phyloP scores from a whole-genome alignment of 2,888 invertebrate species.

The Macrophya alboannulata region DNA sequence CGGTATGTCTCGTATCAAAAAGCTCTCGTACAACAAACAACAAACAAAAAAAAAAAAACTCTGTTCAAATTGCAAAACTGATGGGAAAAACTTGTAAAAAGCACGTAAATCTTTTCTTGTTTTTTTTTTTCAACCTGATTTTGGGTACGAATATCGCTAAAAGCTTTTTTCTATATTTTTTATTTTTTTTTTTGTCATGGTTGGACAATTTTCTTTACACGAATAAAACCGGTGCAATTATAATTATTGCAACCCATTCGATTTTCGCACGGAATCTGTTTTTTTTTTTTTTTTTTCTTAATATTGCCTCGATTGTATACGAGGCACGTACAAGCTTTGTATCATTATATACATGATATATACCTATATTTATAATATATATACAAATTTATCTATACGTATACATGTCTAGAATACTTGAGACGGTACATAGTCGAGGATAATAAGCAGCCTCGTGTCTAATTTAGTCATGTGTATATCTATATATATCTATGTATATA shows the following conservation, averaged over 20 bases:
- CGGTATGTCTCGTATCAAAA: background rate
- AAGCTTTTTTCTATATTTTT: no score
- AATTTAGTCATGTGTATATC: background rate
- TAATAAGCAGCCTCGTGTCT: conserved; percentile 33
- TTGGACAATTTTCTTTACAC: no score
- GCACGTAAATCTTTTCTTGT: background rate
- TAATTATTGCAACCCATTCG: conserved; percentile 11
- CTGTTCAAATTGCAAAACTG: no score
- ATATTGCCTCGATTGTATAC: conserved; percentile 22
- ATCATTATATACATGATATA: background rate
- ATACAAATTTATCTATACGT: background rate
- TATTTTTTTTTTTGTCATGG: no score
- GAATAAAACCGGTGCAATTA: background rate
- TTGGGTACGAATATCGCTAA: no score
- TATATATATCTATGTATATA: background rate
- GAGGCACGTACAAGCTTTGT: conserved; percentile 20
- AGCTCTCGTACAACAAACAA: no score
- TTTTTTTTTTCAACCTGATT: background rate
- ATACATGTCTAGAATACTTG: background rate
- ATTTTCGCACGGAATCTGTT: background rate
- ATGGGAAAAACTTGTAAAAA: background rate
- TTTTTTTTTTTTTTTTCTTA: background rate
- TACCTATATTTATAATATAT: background rate
- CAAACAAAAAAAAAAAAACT: no score
- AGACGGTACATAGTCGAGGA: conserved; percentile 6